Base-by-base conservation (phyloP, 2,888 invertebrate species). In the Oegoconia quadripuncta region DNA sequence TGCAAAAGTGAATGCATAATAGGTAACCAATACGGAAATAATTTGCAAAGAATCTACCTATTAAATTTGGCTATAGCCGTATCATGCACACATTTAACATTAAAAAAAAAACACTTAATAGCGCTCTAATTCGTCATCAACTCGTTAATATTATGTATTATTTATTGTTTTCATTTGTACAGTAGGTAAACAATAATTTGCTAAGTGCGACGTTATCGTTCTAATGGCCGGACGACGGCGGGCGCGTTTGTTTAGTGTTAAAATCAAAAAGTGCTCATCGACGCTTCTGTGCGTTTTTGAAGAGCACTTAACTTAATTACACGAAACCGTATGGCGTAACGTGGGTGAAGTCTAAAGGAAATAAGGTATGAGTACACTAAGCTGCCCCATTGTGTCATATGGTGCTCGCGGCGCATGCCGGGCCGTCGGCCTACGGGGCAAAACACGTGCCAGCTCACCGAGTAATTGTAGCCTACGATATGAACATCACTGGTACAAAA, bases 281-380 rank as follows among this genome's bases (percentile, higher is more conserved):
- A 53, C 68, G 66, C 67, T 64, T 66, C 66, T 65, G 18, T 60
- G 60, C n/a, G 39, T 67, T 64, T 71, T 70, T 71, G 70, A 77
- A 76, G 72, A 80, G 84, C 88, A 87, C 82, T 88, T 88, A 88
- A 89, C 82, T 86, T 88, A 82, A 88, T 88, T 88, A 84, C 81
- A 69, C 60, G 74, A 75, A 73, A 73, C 72, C 71, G 63, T 66
- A 64, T 59, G 59, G 60, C 45, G 57, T 65, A 54, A 49, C 48
- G 61, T 59, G 61, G 55, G 43, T 44, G 43, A 55, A 59, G 59
- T 50, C 52, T 48, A 55, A 60, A 64, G 59, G 64, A 66, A 62
- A 64, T 47, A 52, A 49, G 37, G 47, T 46, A 41, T 32, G 53
- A 53, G 49, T 64, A 35, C 78, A 74, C 77, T 51, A 51, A 52